Conservation (phyloP, 2,888 invertebrate species). For the Mythimna impura region DNA sequence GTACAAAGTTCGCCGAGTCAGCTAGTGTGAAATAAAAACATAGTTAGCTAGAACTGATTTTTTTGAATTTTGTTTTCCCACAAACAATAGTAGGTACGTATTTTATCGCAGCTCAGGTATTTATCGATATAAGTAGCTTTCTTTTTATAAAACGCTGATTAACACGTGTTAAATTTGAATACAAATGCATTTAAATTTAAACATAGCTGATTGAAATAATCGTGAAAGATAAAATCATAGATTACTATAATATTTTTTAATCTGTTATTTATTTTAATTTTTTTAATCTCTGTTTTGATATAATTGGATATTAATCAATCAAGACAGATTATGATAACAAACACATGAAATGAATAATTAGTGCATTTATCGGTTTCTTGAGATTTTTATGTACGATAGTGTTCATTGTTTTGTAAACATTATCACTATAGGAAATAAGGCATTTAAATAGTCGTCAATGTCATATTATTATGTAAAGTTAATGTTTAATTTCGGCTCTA, state of each 20-base stretch:
- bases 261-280: too few species aligned
- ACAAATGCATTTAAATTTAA: slow-evolving; percentile 3
- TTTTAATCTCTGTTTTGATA: too few species aligned
- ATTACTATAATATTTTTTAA: not conserved
- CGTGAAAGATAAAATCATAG: slow-evolving; percentile 20
- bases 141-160: too few species aligned
- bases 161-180: not conserved
- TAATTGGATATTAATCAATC: slow-evolving; percentile 6
- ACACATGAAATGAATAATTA: slow-evolving; percentile 3
- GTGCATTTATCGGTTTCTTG: not conserved
- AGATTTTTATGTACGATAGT: not conserved
- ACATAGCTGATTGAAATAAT: slow-evolving; percentile 27
- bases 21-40: too few species aligned
- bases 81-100: too few species aligned
- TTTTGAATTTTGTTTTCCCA: too few species aligned
- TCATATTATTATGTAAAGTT: not conserved
- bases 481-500: not conserved
- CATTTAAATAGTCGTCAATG: not conserved
- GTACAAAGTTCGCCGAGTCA: too few species aligned
- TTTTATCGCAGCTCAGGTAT: not conserved
- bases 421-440: not conserved
- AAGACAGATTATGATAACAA: slow-evolving; percentile 28
- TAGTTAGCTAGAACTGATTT: too few species aligned
- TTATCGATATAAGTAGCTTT: too few species aligned
- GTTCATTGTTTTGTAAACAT: slow-evolving; percentile 25